Evolutionary conservation across 2,797 vertebrate species (phyloP).

Genomic region (Hipposideros larvatus): DNA sequence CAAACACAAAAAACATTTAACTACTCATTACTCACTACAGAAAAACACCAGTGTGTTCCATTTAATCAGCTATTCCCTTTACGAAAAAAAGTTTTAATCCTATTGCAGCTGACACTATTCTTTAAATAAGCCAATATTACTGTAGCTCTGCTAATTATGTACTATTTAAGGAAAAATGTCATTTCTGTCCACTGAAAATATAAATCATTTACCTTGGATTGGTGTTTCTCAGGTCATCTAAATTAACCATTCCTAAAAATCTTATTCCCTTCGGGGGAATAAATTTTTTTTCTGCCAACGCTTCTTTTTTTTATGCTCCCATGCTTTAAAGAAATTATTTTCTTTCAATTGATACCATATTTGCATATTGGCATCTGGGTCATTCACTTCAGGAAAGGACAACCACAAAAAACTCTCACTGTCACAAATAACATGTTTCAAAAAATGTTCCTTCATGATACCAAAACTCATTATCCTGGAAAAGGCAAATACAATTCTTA

Average conservation of each 20-base stretch:
- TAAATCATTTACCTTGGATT: constrained; percentile 56
- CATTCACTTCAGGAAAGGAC: constrained; percentile 59
- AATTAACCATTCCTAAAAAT: constrained; percentile 64
- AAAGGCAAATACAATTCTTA: constrained; percentile 56
- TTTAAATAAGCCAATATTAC: constrained; percentile 75
- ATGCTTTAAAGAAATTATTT: constrained; percentile 61
- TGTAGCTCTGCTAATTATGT: constrained; percentile 76
- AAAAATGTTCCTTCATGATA: constrained; percentile 40
- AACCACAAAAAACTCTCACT: constrained; percentile 47
- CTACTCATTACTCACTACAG: not conserved
- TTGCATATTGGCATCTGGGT: constrained; percentile 48
- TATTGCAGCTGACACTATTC: constrained; percentile 41
- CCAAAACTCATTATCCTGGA: constrained; percentile 11
- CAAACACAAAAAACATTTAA: constrained; percentile 53
- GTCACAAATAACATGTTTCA: constrained; percentile 69
- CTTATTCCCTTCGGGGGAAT: not conserved
- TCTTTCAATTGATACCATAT: constrained; percentile 58
- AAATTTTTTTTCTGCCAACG: constrained; percentile 47
- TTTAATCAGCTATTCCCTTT: not conserved
- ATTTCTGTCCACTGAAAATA: constrained; percentile 45
- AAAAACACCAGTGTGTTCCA: not conserved
- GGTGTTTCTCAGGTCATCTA: constrained; percentile 8
- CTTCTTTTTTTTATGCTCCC: constrained; percentile 23
- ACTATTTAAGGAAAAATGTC: constrained; percentile 48
- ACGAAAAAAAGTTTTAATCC: constrained; percentile 39